phyloP scores from a whole-genome alignment of 2,888 invertebrate species.

The Orthonevra nobilis region DNA sequence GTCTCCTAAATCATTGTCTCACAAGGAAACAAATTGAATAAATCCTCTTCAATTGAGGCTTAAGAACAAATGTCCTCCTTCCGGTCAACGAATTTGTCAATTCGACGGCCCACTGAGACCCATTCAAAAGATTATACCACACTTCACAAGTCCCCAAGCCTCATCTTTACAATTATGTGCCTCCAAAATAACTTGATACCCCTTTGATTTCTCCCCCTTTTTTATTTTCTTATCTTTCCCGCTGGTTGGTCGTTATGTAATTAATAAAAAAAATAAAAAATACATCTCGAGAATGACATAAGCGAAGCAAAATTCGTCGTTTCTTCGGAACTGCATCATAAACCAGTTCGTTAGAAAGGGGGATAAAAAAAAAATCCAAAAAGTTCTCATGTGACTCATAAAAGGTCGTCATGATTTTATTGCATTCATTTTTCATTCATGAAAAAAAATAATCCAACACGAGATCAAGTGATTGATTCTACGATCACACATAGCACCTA shows the following conservation, averaged over 20 bases:
- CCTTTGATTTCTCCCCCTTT: constrained; percentile 20
- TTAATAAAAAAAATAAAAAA: constrained; percentile 32
- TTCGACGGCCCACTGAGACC: constrained; percentile 11
- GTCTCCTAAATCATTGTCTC: not conserved
- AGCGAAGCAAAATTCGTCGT: constrained; percentile 30
- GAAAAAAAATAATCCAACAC: constrained; percentile 30
- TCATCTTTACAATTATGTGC: constrained; percentile 1
- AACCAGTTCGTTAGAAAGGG: constrained; percentile 26
- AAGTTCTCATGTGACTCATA: constrained; percentile 53
- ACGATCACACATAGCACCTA: not conserved
- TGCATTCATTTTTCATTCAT: constrained; percentile 66
- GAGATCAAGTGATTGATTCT: constrained; percentile 51
- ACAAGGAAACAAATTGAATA: constrained; percentile 1
- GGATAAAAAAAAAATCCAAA: constrained; percentile 9
- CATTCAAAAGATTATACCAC: constrained; percentile 24
- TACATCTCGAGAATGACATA: constrained; percentile 33
- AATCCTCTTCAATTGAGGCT: not conserved
- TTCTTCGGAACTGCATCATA: constrained; percentile 32
- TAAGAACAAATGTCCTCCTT: constrained; percentile 40
- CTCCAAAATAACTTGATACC: not conserved
- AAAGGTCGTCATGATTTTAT: constrained; percentile 62
- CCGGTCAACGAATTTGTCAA: constrained; percentile 55
- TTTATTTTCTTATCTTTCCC: constrained; percentile 1
- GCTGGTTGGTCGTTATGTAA: constrained; percentile 31
- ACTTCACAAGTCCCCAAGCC: not conserved